These are phyloP conservation scores for Odontamblyopus lacepedii DNA, from an alignment of 2,797 vertebrate species.

Conservation along the genomic window DNA sequence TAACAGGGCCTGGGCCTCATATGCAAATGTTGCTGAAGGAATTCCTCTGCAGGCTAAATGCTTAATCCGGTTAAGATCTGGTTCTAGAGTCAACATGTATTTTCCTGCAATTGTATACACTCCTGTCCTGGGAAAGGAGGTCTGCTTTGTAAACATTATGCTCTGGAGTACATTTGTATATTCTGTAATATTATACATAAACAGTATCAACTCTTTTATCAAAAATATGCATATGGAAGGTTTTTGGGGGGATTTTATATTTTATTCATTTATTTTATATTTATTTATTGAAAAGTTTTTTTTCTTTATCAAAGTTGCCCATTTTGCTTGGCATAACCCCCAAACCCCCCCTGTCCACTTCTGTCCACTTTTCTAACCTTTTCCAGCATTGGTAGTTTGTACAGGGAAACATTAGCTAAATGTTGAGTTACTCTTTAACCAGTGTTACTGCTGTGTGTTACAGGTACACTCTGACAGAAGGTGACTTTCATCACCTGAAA, in stretches of 20 bases:
- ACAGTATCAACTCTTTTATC: no score
- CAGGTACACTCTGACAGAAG: conserved; percentile 97
- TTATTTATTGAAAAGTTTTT: background rate
- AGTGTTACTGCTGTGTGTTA: background rate
- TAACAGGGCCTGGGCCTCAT: conserved; percentile 15
- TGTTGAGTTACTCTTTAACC: background rate
- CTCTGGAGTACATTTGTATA: background rate
- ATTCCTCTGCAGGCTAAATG: conserved; percentile 33
- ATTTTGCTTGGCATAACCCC: background rate
- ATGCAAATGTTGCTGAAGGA: conserved; percentile 29
- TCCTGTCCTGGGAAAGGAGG: background rate
- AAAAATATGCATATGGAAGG: no score
- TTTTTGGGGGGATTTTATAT: no score
- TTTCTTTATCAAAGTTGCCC: background rate
- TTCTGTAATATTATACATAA: no score
- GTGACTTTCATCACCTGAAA: conserved; percentile 97
- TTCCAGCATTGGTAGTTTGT: background rate
- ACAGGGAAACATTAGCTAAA: background rate
- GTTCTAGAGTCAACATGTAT: conserved; percentile 27
- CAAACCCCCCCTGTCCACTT: background rate
- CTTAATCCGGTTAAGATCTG: conserved; percentile 11
- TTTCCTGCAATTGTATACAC: conserved; percentile 5
- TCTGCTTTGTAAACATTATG: background rate
- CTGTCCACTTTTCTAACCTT: background rate
- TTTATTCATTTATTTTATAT: background rate